Conservation (phyloP, 2,888 invertebrate genomes). For the Lampropteryx suffumata region DNA sequence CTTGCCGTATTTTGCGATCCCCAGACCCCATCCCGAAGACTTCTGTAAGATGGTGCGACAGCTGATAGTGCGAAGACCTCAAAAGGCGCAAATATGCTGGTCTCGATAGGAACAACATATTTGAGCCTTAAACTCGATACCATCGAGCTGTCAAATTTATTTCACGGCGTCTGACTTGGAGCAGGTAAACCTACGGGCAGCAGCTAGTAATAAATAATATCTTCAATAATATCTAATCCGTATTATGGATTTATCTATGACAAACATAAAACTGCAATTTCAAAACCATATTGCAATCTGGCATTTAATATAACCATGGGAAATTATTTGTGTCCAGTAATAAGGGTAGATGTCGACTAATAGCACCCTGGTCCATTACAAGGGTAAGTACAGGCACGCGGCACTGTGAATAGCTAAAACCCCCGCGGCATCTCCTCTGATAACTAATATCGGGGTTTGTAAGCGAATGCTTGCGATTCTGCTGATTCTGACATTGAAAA, state of each 20-base stretch:
- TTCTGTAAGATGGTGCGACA: too few species aligned
- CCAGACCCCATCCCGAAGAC: too few species aligned
- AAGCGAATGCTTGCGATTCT: constrained; percentile 13
- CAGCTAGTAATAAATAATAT: too few species aligned
- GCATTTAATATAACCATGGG: constrained; percentile 5
- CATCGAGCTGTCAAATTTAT: too few species aligned
- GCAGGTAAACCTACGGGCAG: too few species aligned
- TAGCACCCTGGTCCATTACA: constrained; percentile 3
- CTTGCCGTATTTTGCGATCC: too few species aligned
- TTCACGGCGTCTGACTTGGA: too few species aligned
- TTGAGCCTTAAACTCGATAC: too few species aligned
- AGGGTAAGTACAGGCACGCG: constrained; percentile 32
- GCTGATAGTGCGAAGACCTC: too few species aligned
- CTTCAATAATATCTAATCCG: too few species aligned
- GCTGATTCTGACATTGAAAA: background rate
- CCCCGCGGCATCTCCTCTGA: constrained; percentile 46
- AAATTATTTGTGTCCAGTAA: constrained; percentile 6
- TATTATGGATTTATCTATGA: background rate
- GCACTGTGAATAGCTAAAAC: constrained; percentile 50
- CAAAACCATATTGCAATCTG: background rate
- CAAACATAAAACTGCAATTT: constrained; percentile 1
- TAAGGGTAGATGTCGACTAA: background rate
- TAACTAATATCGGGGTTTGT: constrained; percentile 38
- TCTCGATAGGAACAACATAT: too few species aligned
- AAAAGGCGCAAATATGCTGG: too few species aligned